Evolutionary conservation across 2,888 invertebrate species (phyloP).

Genomic region (Neoaliturus tenellus): DNA sequence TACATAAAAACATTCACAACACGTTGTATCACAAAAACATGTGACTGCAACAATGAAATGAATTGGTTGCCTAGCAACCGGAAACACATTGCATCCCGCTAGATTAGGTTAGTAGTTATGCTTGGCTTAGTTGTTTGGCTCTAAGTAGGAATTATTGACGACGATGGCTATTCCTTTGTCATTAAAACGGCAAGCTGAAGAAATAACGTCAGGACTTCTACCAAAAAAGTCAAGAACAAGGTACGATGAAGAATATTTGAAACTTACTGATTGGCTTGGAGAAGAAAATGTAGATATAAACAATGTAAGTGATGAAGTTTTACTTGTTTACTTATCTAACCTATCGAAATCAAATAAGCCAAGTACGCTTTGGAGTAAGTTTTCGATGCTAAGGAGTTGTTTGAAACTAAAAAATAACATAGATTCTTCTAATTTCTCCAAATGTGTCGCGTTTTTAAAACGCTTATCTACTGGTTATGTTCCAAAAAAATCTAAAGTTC

Average conservation of each 20-base stretch:
- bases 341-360: not conserved
- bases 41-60: too few species aligned
- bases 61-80: too few species aligned
- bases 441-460: conserved; percentile 19
- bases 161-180: not conserved
- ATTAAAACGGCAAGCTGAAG: not conserved
- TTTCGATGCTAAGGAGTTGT: conserved; percentile 16
- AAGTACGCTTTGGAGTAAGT: conserved; percentile 15
- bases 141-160: too few species aligned
- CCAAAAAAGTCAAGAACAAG: not conserved
- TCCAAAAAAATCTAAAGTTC: conserved; percentile 32
- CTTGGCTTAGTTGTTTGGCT: too few species aligned
- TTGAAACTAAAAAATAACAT: conserved; percentile 26
- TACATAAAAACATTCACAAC: too few species aligned
- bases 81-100: too few species aligned
- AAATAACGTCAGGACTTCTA: not conserved
- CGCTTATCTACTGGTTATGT: not conserved
- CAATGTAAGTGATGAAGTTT: not conserved
- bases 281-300: not conserved
- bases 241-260: conserved; percentile 1
- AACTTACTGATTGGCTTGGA: not conserved
- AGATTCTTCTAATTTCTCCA: conserved; percentile 20
- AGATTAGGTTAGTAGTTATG: too few species aligned
- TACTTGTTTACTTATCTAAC: conserved; percentile 27
- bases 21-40: too few species aligned